Evolutionary conservation across 1,140 invertebrate species (phyloP).

Genomic region (Conopomorpha cramerella): DNA sequence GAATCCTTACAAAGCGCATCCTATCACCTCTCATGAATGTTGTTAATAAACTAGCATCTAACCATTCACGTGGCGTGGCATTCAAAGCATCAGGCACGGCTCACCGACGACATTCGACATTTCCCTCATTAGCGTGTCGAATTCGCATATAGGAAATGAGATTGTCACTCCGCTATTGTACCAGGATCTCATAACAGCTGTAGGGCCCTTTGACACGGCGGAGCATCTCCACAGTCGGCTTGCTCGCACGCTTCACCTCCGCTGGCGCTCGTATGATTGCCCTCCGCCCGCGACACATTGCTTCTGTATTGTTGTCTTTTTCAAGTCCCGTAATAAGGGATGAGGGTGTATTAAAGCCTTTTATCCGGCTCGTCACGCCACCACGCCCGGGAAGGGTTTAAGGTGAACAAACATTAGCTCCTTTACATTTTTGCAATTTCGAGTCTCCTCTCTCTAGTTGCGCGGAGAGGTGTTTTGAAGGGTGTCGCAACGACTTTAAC

Average conservation of each 20-base stretch:
- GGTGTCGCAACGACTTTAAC: slow-evolving; percentile 29
- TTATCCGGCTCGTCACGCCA: slow-evolving; percentile 58
- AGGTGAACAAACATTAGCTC: slow-evolving; percentile 60
- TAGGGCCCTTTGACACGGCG: slow-evolving; percentile 46
- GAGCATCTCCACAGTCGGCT: slow-evolving; percentile 45
- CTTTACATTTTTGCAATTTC: slow-evolving; percentile 61
- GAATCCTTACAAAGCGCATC: too few species aligned
- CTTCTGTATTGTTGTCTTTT: slow-evolving; percentile 60
- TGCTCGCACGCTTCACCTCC: slow-evolving; percentile 36
- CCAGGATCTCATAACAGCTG: slow-evolving; percentile 49
- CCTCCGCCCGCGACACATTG: slow-evolving; percentile 55
- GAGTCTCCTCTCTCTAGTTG: slow-evolving; percentile 35
- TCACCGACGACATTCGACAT: too few species aligned
- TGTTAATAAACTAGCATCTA: too few species aligned
- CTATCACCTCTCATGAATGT: too few species aligned
- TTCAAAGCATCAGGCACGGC: too few species aligned
- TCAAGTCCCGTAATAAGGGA: slow-evolving; percentile 61
- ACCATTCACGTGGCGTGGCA: too few species aligned
- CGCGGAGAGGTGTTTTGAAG: slow-evolving; percentile 18
- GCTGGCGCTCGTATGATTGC: slow-evolving; percentile 58
- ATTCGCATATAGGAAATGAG: slow-evolving; percentile 40
- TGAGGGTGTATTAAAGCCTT: slow-evolving; percentile 61
- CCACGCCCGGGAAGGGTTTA: slow-evolving; percentile 52
- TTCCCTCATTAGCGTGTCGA: slow-evolving; percentile 52
- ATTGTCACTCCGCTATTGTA: slow-evolving; percentile 54